Percentiles rank a stretch among this genome's conserved stretches.
phyloP scores from a whole-genome alignment of 2,888 invertebrate species.

The Drosophila hamatofila region DNA sequence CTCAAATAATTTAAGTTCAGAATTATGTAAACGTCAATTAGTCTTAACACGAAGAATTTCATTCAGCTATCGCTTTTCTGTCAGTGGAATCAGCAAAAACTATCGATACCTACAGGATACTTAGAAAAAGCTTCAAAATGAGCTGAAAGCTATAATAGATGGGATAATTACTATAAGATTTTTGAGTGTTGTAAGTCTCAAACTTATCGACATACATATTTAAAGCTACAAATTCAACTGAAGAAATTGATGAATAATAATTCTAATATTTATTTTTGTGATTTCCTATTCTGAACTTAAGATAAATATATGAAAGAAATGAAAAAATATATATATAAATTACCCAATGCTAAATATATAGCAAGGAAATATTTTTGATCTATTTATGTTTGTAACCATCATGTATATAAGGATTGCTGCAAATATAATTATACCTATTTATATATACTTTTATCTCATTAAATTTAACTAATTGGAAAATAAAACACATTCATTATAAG shows the following conservation, averaged over 20 bases:
- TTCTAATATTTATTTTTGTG: not conserved
- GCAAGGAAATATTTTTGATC: no score
- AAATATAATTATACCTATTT: no score
- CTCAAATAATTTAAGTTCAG: not conserved
- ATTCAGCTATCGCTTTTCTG: not conserved
- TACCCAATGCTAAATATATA: no score
- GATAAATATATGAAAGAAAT: no score
- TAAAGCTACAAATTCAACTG: not conserved
- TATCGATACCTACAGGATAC: constrained; percentile 30
- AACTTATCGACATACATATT: not conserved
- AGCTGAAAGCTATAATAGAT: constrained; percentile 2
- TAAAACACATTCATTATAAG: constrained; percentile 28
- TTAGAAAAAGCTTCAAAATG: not conserved
- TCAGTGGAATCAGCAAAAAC: not conserved
- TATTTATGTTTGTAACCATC: no score
- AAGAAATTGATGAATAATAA: not conserved
- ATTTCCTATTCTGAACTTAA: no score
- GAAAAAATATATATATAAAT: no score
- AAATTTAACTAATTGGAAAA: no score
- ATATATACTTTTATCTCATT: no score
- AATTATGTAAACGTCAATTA: not conserved
- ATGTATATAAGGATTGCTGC: not conserved
- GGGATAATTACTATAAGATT: not conserved
- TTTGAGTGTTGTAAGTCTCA: constrained; percentile 2
- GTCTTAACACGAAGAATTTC: not conserved